Evolutionary conservation across 1,140 invertebrate genomes (phyloP).

Genomic region (Cherax quadricarinatus): DNA sequence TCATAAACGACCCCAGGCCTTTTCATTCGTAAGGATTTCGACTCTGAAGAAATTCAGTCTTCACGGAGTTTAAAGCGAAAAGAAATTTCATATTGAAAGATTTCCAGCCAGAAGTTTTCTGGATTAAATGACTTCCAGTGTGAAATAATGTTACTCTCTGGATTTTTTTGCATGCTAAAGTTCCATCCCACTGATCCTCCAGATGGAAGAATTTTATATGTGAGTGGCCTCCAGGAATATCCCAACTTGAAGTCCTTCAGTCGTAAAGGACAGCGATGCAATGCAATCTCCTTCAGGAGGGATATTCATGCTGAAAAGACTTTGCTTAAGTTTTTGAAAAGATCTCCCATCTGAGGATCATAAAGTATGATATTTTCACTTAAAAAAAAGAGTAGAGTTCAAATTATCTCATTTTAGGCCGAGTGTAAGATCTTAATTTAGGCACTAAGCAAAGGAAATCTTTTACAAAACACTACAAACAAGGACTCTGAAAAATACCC

Average conservation of each 20-base stretch:
- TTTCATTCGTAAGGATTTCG: background rate
- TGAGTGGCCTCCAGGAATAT: background rate
- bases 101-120: background rate
- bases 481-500: too few relatives aligned
- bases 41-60: background rate
- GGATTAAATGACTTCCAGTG: background rate
- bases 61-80: background rate
- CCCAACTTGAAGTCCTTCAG: background rate
- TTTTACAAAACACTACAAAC: too few relatives aligned
- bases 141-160: background rate
- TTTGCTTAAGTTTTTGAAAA: background rate
- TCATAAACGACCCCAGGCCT: background rate
- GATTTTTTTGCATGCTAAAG: background rate
- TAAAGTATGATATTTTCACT: background rate
- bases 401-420: too few relatives aligned
- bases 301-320: background rate
- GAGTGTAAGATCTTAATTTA: too few relatives aligned
- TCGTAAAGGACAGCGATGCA: background rate
- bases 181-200: background rate
- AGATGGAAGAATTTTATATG: background rate
- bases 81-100: background rate
- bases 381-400: too few relatives aligned
- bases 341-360: background rate
- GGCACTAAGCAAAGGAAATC: too few relatives aligned
- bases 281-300: background rate